phyloP scores from a whole-genome alignment of 2,113 vertebrate genomes.

The Psophia crepitans region DNA sequence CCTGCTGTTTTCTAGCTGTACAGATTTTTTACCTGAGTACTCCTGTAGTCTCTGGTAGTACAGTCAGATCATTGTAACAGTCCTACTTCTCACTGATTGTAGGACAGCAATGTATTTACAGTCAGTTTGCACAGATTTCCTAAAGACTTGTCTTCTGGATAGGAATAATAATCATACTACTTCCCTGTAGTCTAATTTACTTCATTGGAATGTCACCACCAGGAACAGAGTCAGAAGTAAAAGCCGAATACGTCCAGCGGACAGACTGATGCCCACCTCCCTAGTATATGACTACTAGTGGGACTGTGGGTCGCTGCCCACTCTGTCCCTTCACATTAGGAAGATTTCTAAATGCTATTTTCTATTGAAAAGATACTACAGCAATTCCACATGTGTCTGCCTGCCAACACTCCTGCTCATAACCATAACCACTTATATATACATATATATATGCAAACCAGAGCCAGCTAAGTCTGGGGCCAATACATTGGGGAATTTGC shows the following conservation, averaged over 20 bases:
- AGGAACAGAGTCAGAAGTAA: not conserved
- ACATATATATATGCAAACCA: not conserved
- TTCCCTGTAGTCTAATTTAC: not conserved
- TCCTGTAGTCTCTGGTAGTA: not conserved
- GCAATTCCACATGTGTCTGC: not conserved
- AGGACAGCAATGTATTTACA: not conserved
- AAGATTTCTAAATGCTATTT: not conserved
- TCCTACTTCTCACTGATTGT: not conserved
- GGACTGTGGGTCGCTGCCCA: not conserved
- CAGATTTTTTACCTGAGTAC: not conserved
- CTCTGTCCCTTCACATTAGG: not conserved
- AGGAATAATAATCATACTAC: not conserved
- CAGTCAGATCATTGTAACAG: not conserved
- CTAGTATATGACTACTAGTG: fast-evolving
- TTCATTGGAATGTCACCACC: not conserved
- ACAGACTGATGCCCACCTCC: not conserved
- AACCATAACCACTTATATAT: not conserved
- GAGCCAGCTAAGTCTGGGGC: not conserved
- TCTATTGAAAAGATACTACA: not conserved
- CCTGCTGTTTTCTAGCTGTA: not conserved
- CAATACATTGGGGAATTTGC: not conserved
- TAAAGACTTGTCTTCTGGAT: not conserved
- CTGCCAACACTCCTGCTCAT: not conserved
- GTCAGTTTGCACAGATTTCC: not conserved
- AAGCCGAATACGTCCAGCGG: not conserved